Base-by-base conservation (phyloP, 1,140 invertebrate genomes). In the Phenacoccus solenopsis region DNA sequence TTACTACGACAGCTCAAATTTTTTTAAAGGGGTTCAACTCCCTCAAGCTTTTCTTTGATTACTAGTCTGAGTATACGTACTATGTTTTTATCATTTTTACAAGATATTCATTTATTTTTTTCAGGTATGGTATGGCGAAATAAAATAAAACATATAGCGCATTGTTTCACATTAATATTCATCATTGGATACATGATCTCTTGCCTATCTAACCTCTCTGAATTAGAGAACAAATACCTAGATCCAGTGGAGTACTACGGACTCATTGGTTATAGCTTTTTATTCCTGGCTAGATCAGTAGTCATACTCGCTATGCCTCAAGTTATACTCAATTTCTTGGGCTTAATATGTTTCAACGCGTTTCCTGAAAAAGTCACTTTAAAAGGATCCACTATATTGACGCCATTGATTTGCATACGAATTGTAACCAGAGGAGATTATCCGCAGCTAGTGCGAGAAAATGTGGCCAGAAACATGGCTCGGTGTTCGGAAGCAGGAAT, bases 351-450 rank as follows among this genome's bases (percentile, higher is more conserved):
- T 72, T 98, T 94, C 78, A 98, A 98, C 82, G 90, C 93, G 70
- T 98, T 98, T 79, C 93, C 93, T 30, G 91, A 94, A 73, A 94
- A 94, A 82, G 91, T 97, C 5, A 82, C 87, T 71, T 81, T 97
- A 1, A 94, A 95, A 79, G 90, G 90, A 5, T 94, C 91, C 1
- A 93, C 93, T 13, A 78, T 97, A 9, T 79, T 96, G 71, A 93
- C 94, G 21, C 96, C 96, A 3, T 98, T 98, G 78, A 89, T 98
- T 64, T 98, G 94, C 78, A 91, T 98, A 72, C 84, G 96, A 68
- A 88, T 97, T 7, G 96, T 99, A 0, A 98, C 96, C 0, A 84
- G 94, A 72, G 96, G 96, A 0, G 93, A 97, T 80, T 98, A 90
- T 81, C 93, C 96, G 1, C 87, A 95, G 72, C 80, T 98, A 64